Evolutionary conservation across 1,140 invertebrate species (phyloP).

Genomic region (Solenopsis invicta): DNA sequence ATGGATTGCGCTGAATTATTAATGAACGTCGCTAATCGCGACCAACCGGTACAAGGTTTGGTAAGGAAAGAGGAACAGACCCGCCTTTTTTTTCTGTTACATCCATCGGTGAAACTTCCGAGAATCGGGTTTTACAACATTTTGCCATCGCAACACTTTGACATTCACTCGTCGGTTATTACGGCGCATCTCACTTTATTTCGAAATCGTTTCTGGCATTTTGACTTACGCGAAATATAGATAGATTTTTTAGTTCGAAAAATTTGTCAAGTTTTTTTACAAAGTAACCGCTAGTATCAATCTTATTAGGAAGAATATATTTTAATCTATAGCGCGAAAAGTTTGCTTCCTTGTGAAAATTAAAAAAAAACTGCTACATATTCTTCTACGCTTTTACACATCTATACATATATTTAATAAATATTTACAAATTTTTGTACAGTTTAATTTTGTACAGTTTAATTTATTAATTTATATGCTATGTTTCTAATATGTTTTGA

Average conservation of each 20-base stretch:
- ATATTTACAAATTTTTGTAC: too few relatives aligned
- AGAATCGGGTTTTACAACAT: slow-evolving; percentile 58
- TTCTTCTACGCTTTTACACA: too few relatives aligned
- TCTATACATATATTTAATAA: too few relatives aligned
- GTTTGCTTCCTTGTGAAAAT: too few relatives aligned
- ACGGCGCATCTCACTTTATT: not conserved
- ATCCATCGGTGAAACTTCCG: slow-evolving; percentile 67
- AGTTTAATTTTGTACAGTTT: too few relatives aligned
- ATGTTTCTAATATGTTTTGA: too few relatives aligned
- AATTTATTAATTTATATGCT: too few relatives aligned
- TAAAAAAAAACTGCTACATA: too few relatives aligned
- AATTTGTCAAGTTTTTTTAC: not conserved
- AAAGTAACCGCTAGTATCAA: not conserved
- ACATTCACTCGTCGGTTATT: slow-evolving; percentile 27
- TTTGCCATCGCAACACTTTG: slow-evolving; percentile 43
- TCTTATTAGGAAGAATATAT: not conserved
- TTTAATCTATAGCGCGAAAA: too few relatives aligned
- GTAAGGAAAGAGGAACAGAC: slow-evolving; percentile 68
- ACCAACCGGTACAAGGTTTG: slow-evolving; percentile 69
- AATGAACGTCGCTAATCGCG: slow-evolving; percentile 75
- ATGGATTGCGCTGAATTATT: slow-evolving; percentile 75
- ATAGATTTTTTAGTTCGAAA: not conserved
- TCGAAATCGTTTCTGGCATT: slow-evolving; percentile 3
- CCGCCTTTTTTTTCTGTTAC: slow-evolving; percentile 54
- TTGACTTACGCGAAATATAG: not conserved